These are phyloP conservation scores for Vombatus ursinus DNA, from an alignment of 2,113 vertebrate genomes.

Conservation along the genomic window DNA sequence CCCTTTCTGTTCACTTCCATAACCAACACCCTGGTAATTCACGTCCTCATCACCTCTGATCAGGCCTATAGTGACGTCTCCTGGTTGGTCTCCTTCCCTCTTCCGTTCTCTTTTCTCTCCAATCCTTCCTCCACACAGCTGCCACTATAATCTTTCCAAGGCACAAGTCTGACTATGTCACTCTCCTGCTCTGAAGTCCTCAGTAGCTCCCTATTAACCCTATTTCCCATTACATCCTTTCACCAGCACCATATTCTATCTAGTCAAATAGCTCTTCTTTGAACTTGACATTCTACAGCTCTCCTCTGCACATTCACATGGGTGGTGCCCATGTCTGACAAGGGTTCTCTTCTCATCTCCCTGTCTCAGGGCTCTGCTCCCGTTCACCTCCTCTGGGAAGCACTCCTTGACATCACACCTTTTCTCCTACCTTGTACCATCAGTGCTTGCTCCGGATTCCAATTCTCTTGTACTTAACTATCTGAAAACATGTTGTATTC, in stretches of 20 bases:
- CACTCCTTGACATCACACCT: background rate
- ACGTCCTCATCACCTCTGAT: background rate
- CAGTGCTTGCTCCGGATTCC: background rate
- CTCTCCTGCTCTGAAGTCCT: background rate
- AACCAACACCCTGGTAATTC: background rate
- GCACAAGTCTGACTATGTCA: background rate
- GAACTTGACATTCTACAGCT: background rate
- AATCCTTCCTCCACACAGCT: background rate
- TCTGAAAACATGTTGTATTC: background rate
- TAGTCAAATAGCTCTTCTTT: background rate
- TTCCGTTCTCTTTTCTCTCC: background rate
- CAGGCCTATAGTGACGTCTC: background rate
- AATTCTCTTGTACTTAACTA: background rate
- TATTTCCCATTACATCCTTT: background rate
- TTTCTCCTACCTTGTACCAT: background rate
- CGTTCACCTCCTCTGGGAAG: background rate
- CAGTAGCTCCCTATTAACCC: background rate
- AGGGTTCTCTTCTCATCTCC: background rate
- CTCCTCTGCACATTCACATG: background rate
- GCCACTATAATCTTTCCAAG: background rate
- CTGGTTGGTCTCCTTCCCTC: background rate
- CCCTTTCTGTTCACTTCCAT: background rate
- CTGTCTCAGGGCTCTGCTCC: too few relatives aligned
- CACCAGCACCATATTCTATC: background rate
- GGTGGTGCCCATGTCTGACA: background rate